Conservation (phyloP, 2,797 vertebrate genomes). For the Momotus momota region DNA sequence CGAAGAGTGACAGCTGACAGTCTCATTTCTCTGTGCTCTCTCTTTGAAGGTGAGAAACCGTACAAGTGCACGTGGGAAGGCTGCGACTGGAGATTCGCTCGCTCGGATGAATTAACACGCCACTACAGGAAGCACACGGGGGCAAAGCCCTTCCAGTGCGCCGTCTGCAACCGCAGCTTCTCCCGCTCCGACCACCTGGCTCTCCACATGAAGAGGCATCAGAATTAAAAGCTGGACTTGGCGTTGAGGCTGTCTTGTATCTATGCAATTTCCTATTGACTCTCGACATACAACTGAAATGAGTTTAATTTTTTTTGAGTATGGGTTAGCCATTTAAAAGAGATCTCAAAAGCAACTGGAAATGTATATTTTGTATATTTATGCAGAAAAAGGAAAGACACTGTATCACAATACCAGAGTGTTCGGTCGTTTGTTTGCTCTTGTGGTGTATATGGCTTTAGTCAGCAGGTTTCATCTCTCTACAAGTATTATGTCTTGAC, state of each 20-base stretch:
- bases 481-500: constrained; percentile 75
- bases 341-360: constrained; percentile 77
- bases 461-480: constrained; percentile 80
- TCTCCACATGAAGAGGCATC: constrained; percentile 98
- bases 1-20: background rate
- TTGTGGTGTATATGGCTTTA: constrained; percentile 68
- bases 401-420: constrained; percentile 76
- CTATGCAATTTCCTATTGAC: constrained; percentile 70
- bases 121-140: constrained; percentile 98
- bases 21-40: background rate
- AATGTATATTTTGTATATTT: constrained; percentile 86
- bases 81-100: constrained; percentile 96
- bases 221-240: constrained; percentile 82
- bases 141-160: constrained; percentile 95
- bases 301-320: constrained; percentile 57
- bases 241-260: background rate
- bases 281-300: background rate
- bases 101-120: constrained; percentile 95
- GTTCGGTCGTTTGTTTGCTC: constrained; percentile 72
- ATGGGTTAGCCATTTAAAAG: constrained; percentile 48
- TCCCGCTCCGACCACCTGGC: constrained; percentile 97
- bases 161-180: constrained; percentile 93
- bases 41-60: constrained; percentile 91
- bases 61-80: constrained; percentile 98
- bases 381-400: constrained; percentile 81